These are phyloP conservation scores for Melipona quadrifasciata DNA, from an alignment of 1,140 invertebrate species.

Conservation along the genomic window DNA sequence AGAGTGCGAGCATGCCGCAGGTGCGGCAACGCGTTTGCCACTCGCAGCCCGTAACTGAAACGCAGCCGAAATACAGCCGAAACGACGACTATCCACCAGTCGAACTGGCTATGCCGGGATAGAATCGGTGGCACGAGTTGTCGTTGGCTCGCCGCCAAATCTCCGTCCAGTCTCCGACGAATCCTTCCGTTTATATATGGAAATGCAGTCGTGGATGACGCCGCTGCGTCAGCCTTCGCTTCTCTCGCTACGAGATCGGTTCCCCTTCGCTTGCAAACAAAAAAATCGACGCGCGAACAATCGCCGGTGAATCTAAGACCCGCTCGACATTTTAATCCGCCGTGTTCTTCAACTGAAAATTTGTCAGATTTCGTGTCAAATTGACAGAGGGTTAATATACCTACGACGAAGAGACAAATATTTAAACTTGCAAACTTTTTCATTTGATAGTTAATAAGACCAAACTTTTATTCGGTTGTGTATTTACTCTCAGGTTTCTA, in stretches of 20 bases:
- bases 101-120: not conserved
- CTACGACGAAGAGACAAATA: too few relatives aligned
- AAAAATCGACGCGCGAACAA: too few relatives aligned
- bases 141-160: conserved; percentile 64
- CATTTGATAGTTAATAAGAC: too few relatives aligned
- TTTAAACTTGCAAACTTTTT: too few relatives aligned
- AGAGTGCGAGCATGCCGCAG: not conserved
- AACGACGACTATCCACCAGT: not conserved
- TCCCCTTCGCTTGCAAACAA: not conserved
- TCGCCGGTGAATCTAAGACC: too few relatives aligned
- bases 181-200: conserved; percentile 71
- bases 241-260: not conserved
- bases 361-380: too few relatives aligned
- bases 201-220: conserved; percentile 61
- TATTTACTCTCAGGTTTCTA: too few relatives aligned
- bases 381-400: too few relatives aligned
- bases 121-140: not conserved
- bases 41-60: not conserved
- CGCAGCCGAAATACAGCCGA: not conserved
- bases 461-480: too few relatives aligned
- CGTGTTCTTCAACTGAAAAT: too few relatives aligned
- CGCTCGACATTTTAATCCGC: too few relatives aligned
- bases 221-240: conserved; percentile 2
- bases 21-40: not conserved
- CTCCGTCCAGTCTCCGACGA: conserved; percentile 55